These are phyloP conservation scores for Bufo bufo DNA, from an alignment of 2,113 vertebrate species.

Conservation along the genomic window DNA sequence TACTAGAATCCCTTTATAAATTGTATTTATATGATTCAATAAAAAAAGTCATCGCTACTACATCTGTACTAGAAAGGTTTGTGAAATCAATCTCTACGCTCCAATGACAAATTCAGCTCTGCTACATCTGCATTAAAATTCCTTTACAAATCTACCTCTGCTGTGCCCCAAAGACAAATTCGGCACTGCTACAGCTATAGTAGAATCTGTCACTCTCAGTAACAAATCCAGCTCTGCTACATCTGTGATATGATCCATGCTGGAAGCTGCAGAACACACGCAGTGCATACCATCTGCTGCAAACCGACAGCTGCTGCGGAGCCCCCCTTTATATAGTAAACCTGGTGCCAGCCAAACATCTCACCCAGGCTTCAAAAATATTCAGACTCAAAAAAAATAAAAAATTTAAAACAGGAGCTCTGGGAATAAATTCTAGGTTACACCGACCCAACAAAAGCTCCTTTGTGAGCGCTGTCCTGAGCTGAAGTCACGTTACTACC, in stretches of 20 bases:
- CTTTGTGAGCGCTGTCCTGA: constrained; percentile 60
- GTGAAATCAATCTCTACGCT: no score
- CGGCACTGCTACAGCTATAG: no score
- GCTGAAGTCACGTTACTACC: constrained; percentile 61
- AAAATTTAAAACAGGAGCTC: constrained; percentile 58
- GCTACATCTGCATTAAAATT: no score
- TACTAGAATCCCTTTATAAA: no score
- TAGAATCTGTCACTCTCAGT: no score
- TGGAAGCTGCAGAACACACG: background rate
- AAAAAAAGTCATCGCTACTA: no score
- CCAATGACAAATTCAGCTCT: no score
- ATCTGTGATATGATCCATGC: background rate
- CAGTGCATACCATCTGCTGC: background rate
- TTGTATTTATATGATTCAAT: no score
- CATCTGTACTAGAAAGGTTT: no score
- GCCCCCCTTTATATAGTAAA: background rate
- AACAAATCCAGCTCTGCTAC: background rate
- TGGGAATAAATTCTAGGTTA: constrained; percentile 44
- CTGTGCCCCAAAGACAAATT: no score
- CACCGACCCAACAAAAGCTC: constrained; percentile 60
- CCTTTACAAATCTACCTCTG: no score
- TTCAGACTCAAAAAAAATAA: constrained; percentile 39
- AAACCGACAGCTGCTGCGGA: constrained; percentile 7
- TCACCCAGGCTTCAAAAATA: constrained; percentile 56
- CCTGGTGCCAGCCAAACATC: background rate